phyloP scores from a whole-genome alignment of 2,888 invertebrate genomes.

The Liodrosophila aerea region DNA sequence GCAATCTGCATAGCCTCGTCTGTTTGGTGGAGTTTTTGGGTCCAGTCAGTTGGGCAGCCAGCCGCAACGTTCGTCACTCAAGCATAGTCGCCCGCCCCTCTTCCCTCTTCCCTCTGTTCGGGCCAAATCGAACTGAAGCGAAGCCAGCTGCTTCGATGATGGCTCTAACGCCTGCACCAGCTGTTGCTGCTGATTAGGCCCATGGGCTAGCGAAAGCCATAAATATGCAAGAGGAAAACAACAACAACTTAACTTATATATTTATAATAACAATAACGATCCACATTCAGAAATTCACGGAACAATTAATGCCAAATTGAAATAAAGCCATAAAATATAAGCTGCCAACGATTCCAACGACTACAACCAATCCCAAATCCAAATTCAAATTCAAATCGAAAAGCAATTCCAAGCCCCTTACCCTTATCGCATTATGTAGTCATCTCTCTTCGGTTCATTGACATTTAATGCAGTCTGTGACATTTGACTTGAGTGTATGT shows the following conservation, averaged over 20 bases:
- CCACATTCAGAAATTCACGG: conserved; percentile 46
- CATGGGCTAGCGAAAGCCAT: conserved; percentile 56
- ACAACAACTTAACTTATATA: conserved; percentile 24
- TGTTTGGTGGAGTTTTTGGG: background rate
- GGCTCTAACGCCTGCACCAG: conserved; percentile 12
- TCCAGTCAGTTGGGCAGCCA: conserved; percentile 17
- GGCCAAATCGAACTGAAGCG: conserved; percentile 8
- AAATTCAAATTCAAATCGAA: conserved; percentile 2
- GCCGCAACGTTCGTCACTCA: conserved; percentile 46
- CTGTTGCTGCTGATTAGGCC: conserved; percentile 43
- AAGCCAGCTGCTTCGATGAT: conserved; percentile 28
- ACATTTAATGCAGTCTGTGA: conserved; percentile 46
- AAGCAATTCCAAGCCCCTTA: background rate
- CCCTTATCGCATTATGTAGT: conserved; percentile 19
- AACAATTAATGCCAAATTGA: conserved; percentile 71
- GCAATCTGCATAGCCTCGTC: too few relatives aligned
- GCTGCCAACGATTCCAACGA: conserved; percentile 1
- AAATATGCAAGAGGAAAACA: conserved; percentile 40
- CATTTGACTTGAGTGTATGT: conserved; percentile 37
- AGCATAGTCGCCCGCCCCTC: conserved; percentile 32
- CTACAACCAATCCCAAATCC: background rate
- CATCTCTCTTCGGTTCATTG: conserved; percentile 45
- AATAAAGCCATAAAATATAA: conserved; percentile 60
- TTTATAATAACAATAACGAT: conserved; percentile 28
- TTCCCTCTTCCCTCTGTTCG: background rate